Percentiles rank a stretch among this genome's conserved stretches.
phyloP scores from a whole-genome alignment of 2,888 invertebrate genomes.

The Gryllus longicercus region DNA sequence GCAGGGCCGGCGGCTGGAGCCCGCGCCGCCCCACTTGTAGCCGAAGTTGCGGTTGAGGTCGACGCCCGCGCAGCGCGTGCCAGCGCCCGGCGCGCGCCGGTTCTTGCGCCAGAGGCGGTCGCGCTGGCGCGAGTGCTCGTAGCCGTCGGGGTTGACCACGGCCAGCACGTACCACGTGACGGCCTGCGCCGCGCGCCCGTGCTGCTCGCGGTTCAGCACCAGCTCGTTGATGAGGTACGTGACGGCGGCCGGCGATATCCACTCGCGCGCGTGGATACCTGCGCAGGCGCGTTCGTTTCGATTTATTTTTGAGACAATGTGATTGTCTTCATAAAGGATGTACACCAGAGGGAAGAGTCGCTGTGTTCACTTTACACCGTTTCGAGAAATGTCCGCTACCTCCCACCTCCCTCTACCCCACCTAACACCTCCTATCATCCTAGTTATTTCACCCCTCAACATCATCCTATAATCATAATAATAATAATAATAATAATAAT shows the following conservation, averaged over 20 bases:
- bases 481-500: too few relatives aligned
- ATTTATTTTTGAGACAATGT: too few relatives aligned
- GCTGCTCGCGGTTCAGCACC: conserved; percentile 64
- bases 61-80: conserved; percentile 66
- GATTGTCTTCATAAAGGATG: too few relatives aligned
- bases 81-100: conserved; percentile 52
- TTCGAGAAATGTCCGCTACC: too few relatives aligned
- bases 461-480: too few relatives aligned
- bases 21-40: conserved; percentile 81
- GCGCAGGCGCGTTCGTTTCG: neutral
- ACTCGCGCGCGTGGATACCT: conserved; percentile 84
- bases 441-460: too few relatives aligned
- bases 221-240: conserved; percentile 71
- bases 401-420: too few relatives aligned
- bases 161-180: conserved; percentile 70
- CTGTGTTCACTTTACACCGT: too few relatives aligned
- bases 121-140: conserved; percentile 70
- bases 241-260: conserved; percentile 78
- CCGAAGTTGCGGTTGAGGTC: conserved; percentile 87
- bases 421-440: too few relatives aligned
- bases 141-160: conserved; percentile 80
- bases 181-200: conserved; percentile 51
- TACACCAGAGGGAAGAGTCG: too few relatives aligned
- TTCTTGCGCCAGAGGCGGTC: conserved; percentile 78
- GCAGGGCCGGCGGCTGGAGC: conserved; percentile 79